A percentile compares a stretch with the other conserved stretches of the same genome.
Evolutionary conservation across 2,113 vertebrate genomes (phyloP).

Genomic region (Zapornia atra): DNA sequence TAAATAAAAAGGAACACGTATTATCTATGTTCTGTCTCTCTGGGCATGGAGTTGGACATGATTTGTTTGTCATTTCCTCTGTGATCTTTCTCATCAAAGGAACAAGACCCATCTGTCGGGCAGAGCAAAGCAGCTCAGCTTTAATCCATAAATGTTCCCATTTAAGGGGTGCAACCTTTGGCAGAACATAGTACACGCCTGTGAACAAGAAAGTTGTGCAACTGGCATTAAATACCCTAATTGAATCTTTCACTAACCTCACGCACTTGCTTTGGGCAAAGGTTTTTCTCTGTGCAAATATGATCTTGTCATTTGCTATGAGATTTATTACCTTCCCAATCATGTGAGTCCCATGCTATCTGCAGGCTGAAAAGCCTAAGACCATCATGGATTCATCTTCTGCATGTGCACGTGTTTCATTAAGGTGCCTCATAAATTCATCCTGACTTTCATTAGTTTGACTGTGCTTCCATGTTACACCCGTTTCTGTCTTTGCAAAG

Average conservation of each 20-base stretch:
- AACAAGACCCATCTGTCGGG: constrained; percentile 27
- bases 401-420: not conserved
- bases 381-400: not conserved
- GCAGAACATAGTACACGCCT: not conserved
- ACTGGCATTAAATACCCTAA: not conserved
- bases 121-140: constrained; percentile 16
- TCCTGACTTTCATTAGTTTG: constrained; percentile 46
- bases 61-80: not conserved
- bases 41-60: not conserved
- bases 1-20: not conserved
- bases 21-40: not conserved
- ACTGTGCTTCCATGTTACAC: not conserved
- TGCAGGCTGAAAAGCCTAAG: not conserved
- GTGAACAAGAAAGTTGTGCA: constrained; percentile 3
- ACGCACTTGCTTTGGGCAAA: not conserved
- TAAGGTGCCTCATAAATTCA: constrained; percentile 44
- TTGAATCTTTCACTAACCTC: not conserved
- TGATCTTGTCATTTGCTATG: not conserved
- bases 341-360: not conserved
- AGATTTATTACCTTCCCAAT: constrained; percentile 24
- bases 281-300: constrained; percentile 40
- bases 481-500: constrained; percentile 10
- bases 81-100: constrained; percentile 27
- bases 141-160: not conserved
- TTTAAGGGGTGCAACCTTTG: constrained; percentile 3